These are phyloP conservation scores for Gari tellinella DNA, from an alignment of 2,888 invertebrate species.

Conservation along the genomic window DNA sequence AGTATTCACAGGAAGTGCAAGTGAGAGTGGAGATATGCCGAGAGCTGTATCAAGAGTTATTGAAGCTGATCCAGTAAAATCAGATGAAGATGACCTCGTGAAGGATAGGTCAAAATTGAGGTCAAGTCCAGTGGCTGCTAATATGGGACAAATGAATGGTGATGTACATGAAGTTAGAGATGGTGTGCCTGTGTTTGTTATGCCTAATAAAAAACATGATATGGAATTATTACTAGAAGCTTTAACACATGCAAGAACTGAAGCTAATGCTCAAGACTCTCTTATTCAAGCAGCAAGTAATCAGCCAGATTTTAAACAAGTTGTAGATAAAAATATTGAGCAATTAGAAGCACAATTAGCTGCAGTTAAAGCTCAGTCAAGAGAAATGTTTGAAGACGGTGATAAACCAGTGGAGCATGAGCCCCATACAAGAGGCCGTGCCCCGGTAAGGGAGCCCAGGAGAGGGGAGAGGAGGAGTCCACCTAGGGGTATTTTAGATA, in stretches of 20 bases:
- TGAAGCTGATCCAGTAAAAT: slow-evolving; percentile 57
- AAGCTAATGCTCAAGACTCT: slow-evolving; percentile 67
- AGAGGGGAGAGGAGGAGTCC: slow-evolving; percentile 50
- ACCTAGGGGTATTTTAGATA: slow-evolving; percentile 58
- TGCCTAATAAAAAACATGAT: slow-evolving; percentile 71
- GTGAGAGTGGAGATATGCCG: slow-evolving; percentile 52
- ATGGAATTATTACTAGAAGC: slow-evolving; percentile 69
- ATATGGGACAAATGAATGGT: slow-evolving; percentile 39
- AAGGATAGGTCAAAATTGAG: slow-evolving; percentile 23
- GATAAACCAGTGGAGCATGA: slow-evolving; percentile 9
- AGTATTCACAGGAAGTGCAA: slow-evolving; percentile 58
- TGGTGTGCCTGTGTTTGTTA: slow-evolving; percentile 63
- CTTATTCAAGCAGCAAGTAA: slow-evolving; percentile 44
- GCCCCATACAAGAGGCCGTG: slow-evolving; percentile 27
- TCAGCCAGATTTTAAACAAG: slow-evolving; percentile 44
- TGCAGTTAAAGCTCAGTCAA: slow-evolving; percentile 61
- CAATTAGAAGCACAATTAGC: slow-evolving; percentile 54
- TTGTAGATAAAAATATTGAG: slow-evolving; percentile 56
- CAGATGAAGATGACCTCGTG: slow-evolving; percentile 56
- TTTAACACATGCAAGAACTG: slow-evolving; percentile 70
- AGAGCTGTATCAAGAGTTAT: slow-evolving; percentile 23
- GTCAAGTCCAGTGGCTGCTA: slow-evolving; percentile 18
- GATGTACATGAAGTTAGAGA: slow-evolving; percentile 39
- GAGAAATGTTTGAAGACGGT: slow-evolving; percentile 52
- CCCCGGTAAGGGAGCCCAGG: slow-evolving; percentile 29